Base-by-base conservation (phyloP, 2,797 vertebrate species). In the Silurus lanzhouensis region DNA sequence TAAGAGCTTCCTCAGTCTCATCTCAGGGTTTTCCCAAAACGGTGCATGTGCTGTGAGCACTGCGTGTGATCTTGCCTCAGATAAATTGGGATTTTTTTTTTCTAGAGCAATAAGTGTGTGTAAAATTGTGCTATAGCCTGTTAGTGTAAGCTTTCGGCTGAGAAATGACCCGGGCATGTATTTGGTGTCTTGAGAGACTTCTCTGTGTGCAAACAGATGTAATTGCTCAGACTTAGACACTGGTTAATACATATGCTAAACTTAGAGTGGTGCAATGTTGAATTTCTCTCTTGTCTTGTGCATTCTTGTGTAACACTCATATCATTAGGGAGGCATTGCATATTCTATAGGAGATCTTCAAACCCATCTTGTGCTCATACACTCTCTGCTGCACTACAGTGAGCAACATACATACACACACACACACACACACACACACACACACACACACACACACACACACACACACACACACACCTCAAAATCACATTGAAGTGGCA, bases 21-120 rank as follows among this genome's bases (percentile, higher is more conserved):
- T 82, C 44, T 70, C 44, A 63, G 84, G 67, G 17, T 63, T 85
- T 80, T 81, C 31, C 13, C 72, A 63, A 57, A 72, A 63, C 58
- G 15, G 60, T 85, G 79, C 46, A 17, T 79, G 14, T 22, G 57
- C 63, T 58, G 61, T 82, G 79, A 52, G 6, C 58, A 44, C 12
- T 27, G 57, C 38, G 25, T 75, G 22, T 67, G 46, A 57, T 67
- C 52, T 61, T 1, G 31, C 68, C 8, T 63, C n/a, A 13, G 77
- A 15, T 64, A 64, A 48, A 66, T 52, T 81, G n/a, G 60, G 38
- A 8, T 52, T 52, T 66, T 52, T 48, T 8, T 66, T 52, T 48
- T 4, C 9, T 20, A 55, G 10, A 63, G n/a, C 70, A 75, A 31
- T 66, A 74, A 83, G 58, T 83, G 58, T 83, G 60, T 55, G 70